phyloP scores from a whole-genome alignment of 92 coral and sea anemone species.

The Actinostola sp. region DNA sequence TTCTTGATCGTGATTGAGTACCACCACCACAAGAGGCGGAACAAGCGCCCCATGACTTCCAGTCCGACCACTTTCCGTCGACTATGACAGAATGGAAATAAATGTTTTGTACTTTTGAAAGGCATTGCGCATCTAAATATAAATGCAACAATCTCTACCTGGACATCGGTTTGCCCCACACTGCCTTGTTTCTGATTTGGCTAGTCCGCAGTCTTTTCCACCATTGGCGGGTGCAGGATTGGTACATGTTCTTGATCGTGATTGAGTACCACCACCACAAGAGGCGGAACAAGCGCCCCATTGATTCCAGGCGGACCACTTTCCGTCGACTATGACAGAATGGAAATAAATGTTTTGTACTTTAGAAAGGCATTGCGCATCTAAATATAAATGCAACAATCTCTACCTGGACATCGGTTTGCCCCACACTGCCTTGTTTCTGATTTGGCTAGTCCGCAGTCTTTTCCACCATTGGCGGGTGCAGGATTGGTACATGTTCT shows the following conservation, averaged over 20 bases:
- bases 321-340: constrained; percentile 7
- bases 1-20: constrained; percentile 24
- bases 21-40: constrained; percentile 30
- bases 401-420: constrained; percentile 1
- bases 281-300: constrained; percentile 43
- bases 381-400: background rate
- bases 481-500: constrained; percentile 15
- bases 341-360: background rate
- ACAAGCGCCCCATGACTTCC: constrained; percentile 15
- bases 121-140: too few species aligned
- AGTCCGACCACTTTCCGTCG: background rate
- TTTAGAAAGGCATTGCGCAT: too few species aligned
- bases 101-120: background rate
- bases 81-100: background rate
- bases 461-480: constrained; percentile 18
- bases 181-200: background rate
- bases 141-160: constrained; percentile 24
- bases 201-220: constrained; percentile 31
- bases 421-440: background rate
- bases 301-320: constrained; percentile 36
- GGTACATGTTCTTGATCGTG: constrained; percentile 36
- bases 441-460: background rate
- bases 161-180: constrained; percentile 25
- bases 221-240: constrained; percentile 42
- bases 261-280: constrained; percentile 46